phyloP scores from a whole-genome alignment of 2,797 vertebrate species.

The Rhynchonycteris naso region DNA sequence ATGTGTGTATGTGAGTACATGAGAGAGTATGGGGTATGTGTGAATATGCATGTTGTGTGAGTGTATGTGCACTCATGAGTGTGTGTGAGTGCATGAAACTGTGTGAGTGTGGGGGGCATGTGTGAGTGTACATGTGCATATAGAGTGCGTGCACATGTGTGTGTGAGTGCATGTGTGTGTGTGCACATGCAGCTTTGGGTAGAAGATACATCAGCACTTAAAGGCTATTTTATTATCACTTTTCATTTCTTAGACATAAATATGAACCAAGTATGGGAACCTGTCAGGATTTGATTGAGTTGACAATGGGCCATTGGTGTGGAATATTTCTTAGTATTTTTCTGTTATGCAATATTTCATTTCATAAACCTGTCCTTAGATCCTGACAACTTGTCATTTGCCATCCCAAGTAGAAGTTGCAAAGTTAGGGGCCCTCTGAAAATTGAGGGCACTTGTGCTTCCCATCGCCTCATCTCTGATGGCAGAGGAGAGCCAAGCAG shows the following conservation, averaged over 20 bases:
- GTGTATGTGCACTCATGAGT: neutral
- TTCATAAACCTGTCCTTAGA: neutral
- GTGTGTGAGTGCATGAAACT: neutral
- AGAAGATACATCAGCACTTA: neutral
- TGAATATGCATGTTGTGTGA: neutral
- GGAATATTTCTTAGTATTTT: neutral
- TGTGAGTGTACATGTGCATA: too few species aligned
- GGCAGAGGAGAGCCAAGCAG: too few species aligned
- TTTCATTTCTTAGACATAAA: constrained; percentile 13
- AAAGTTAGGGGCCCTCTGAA: neutral
- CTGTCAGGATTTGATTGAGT: neutral
- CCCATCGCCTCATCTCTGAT: neutral
- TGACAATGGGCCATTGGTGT: neutral
- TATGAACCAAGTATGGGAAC: neutral
- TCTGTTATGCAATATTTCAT: neutral
- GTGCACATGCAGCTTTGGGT: neutral
- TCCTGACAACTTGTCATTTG: neutral
- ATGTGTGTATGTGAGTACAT: too few species aligned
- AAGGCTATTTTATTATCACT: neutral
- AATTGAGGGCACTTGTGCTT: neutral
- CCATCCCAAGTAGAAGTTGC: neutral
- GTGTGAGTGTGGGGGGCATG: too few species aligned
- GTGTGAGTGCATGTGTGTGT: neutral
- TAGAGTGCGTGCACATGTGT: accelerated
- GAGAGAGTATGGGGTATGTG: neutral